Conservation (phyloP, 2,797 vertebrate genomes). For the Lates japonicus region DNA sequence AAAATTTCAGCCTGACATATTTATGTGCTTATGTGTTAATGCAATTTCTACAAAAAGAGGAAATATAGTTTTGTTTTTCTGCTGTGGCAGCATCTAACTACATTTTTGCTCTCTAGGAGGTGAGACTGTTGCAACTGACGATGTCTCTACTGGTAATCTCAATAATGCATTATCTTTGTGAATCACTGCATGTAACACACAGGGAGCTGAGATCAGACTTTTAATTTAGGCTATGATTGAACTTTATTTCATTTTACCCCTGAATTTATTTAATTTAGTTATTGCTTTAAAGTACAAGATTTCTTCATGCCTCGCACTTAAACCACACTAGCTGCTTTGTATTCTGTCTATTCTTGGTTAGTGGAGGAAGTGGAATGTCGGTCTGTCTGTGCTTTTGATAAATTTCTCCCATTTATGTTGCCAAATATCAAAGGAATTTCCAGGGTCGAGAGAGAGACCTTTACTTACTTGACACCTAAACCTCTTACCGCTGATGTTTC, state of each 20-base stretch:
- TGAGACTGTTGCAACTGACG: too few relatives aligned
- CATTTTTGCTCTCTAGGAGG: too few relatives aligned
- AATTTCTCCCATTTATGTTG: slow-evolving; percentile 21
- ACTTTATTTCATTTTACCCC: not conserved
- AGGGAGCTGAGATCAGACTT: too few relatives aligned
- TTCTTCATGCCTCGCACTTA: not conserved
- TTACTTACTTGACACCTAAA: slow-evolving; percentile 4
- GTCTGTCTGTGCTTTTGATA: not conserved
- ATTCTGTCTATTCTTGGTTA: not conserved
- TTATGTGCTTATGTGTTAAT: not conserved
- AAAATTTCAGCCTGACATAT: not conserved
- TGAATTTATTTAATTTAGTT: not conserved
- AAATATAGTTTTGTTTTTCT: too few relatives aligned
- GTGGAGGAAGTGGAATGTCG: slow-evolving; percentile 1
- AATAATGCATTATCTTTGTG: too few relatives aligned
- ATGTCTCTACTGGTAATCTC: too few relatives aligned
- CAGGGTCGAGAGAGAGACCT: not conserved
- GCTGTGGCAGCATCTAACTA: too few relatives aligned
- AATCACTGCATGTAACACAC: too few relatives aligned
- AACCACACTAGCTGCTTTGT: not conserved
- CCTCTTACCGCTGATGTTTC: not conserved
- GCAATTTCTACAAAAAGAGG: too few relatives aligned
- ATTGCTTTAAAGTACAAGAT: not conserved
- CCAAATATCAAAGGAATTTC: slow-evolving; percentile 17
- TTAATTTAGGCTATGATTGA: too few relatives aligned